Evolutionary conservation across 1,140 invertebrate genomes (phyloP), one percentile per base, ranked within the genome.

Genomic region (Lutraria rhynchaena): DNA sequence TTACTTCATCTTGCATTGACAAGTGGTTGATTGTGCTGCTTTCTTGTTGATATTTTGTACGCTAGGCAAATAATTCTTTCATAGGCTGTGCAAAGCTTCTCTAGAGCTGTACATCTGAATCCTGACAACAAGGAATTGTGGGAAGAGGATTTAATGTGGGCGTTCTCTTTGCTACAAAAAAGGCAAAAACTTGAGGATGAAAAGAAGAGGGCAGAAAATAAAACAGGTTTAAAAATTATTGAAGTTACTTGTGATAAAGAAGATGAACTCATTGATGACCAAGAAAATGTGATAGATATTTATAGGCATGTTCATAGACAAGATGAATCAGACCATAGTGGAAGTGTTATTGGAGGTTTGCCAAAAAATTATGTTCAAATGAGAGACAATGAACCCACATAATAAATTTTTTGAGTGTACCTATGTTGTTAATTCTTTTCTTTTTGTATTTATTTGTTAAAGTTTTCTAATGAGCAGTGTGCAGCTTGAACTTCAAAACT

Each of bases 141-240:
- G 90, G 76, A 88, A 41, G 92, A 93, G 19, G 93, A 93, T 71
- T 78, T 93, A 22, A n/a, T 76, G n/a, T 90, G 89, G 89, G 86
- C 88, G 1, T 63, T 41, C 22, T 85, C 82, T 0, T 60, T 90
- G 19, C 63, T 90, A 5, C 44, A 65, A 44, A 84, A 86, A 65
- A 57, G 76, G 51, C 75, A 84, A 41, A 75, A 80, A 53, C 53
- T 69, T 17, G 46, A 73, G 29, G 67, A 53, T n/a, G 67, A 81
- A 44, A 73, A 74, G 49, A 51, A 55, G 33, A 33, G 71, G 33
- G 19, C 41, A 24, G 37, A 63, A 22, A 22, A 37, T 22, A 78
- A 69, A 49, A 44, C 19, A 41, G 67, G 70, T 29, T 41, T 73
- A 7, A 81, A 63, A 73, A 74, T 73, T 49, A 44, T 61, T 63